phyloP scores from a whole-genome alignment of 2,888 invertebrate genomes.

The Azorinus chamasolen region DNA sequence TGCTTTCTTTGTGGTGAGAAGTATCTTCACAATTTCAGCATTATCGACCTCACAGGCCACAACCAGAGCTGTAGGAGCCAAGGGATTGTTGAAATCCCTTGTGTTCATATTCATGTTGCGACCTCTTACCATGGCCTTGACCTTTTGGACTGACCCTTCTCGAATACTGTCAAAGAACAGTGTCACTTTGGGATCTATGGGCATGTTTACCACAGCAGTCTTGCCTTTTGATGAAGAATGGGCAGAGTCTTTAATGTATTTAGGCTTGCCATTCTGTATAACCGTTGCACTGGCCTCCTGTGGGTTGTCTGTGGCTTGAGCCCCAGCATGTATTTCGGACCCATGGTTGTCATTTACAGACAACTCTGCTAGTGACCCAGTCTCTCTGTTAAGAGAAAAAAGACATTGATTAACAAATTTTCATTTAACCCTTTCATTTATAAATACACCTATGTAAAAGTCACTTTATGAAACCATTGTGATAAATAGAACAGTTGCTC shows the following conservation, averaged over 20 bases:
- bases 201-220: conserved; percentile 22
- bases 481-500: too few relatives aligned
- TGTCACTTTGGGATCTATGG: conserved; percentile 52
- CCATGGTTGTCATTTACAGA: neutral
- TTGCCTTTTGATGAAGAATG: conserved; percentile 1
- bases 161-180: conserved; percentile 67
- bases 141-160: conserved; percentile 59
- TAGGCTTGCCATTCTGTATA: conserved; percentile 43
- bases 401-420: too few relatives aligned
- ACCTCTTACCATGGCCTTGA: conserved; percentile 62
- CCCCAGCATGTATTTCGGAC: neutral
- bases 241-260: conserved; percentile 8
- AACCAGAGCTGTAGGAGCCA: conserved; percentile 74
- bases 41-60: conserved; percentile 73
- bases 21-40: conserved; percentile 72
- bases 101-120: conserved; percentile 70
- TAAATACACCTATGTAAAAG: too few relatives aligned
- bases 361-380: neutral
- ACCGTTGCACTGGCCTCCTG: conserved; percentile 9
- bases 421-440: too few relatives aligned
- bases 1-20: conserved; percentile 73
- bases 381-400: neutral
- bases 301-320: neutral
- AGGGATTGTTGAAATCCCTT: conserved; percentile 67
- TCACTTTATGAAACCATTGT: too few relatives aligned